Conservation (phyloP, 2,888 invertebrate genomes). For the Lepidocyrtoides sp. region DNA sequence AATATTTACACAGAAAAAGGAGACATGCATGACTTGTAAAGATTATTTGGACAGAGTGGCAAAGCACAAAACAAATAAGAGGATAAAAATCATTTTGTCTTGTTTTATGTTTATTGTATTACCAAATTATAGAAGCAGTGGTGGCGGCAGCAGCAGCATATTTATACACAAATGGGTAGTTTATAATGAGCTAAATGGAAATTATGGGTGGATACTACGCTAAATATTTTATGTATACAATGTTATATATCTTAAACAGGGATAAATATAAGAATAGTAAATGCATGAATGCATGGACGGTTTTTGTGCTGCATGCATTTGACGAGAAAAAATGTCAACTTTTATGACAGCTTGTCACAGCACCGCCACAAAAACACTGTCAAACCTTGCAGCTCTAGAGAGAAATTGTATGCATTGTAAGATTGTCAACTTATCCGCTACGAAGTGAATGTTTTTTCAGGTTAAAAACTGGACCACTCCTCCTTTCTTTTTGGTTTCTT, state of each 20-base stretch:
- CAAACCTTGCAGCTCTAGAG: not conserved
- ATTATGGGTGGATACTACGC: slow-evolving; percentile 39
- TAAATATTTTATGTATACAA: not conserved
- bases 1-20: not conserved
- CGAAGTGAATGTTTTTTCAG: slow-evolving; percentile 4
- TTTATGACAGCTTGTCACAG: slow-evolving; percentile 78
- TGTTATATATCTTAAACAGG: not conserved
- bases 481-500: not conserved
- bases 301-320: slow-evolving; percentile 39
- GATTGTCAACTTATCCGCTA: slow-evolving; percentile 60
- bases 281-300: slow-evolving; percentile 6
- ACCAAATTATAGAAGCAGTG: too few relatives aligned
- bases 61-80: not conserved
- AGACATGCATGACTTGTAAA: slow-evolving; percentile 16
- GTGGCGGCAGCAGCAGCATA: too few relatives aligned
- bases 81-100: slow-evolving; percentile 25
- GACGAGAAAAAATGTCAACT: slow-evolving; percentile 74
- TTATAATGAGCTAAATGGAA: not conserved
- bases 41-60: not conserved
- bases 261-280: not conserved
- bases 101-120: slow-evolving; percentile 5
- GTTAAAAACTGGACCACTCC: slow-evolving; percentile 74
- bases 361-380: slow-evolving; percentile 19
- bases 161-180: slow-evolving; percentile 23
- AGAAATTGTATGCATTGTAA: slow-evolving; percentile 44